Evolutionary conservation across 2,888 invertebrate species (phyloP), one percentile per base, ranked within the genome.

Genomic region (Thysanoteuthis rhombus): DNA sequence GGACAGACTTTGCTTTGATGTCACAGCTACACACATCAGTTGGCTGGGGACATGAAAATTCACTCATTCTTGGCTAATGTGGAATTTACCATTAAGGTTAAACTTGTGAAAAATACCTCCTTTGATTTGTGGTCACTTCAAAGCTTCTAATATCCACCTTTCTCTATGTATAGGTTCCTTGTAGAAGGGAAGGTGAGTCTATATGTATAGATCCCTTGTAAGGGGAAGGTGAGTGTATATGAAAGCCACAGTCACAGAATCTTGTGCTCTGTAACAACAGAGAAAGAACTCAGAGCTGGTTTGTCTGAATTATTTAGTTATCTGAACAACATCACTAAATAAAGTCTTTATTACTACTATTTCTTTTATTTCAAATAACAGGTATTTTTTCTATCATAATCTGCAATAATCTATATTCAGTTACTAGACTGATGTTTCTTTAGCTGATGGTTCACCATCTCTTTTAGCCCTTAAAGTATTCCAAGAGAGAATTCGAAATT

Each of bases 1-100:
- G 75, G n/a, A n/a, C 75, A 75, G 75, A 75, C 75, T n/a, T 75
- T 75, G 75, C 75, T 75, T 75, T 75, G 75, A 75, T 75, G 75
- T 75, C 75, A 75, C n/a, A 75, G 75, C 75, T n/a, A 75, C 36
- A 75, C 75, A 75, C 75, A 75, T 75, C 75, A 75, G n/a, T 75
- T 75, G 75, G 75, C 75, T 36, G n/a, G 75, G 16, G 75, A 75
- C 75, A 75, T 75, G 75, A 75, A 75, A 75, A 75, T 75, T 75
- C 75, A 75, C 36, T 75, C 75, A 75, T 75, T 75, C 75, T 75
- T 75, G 75, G 75, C 75, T 75, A 75, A 75, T 75, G 75, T 75
- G n/a, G 75, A 75, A 75, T 75, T n/a, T 75, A 75, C 75, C 75
- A 75, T 75, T 75, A 75, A n/a, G 75, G 8, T 75, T 58, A 58